Percentiles rank a stretch among this genome's conserved stretches.
These are phyloP conservation scores for Syndactyla subalaris DNA, from an alignment of 2,797 vertebrate genomes.

Conservation along the genomic window DNA sequence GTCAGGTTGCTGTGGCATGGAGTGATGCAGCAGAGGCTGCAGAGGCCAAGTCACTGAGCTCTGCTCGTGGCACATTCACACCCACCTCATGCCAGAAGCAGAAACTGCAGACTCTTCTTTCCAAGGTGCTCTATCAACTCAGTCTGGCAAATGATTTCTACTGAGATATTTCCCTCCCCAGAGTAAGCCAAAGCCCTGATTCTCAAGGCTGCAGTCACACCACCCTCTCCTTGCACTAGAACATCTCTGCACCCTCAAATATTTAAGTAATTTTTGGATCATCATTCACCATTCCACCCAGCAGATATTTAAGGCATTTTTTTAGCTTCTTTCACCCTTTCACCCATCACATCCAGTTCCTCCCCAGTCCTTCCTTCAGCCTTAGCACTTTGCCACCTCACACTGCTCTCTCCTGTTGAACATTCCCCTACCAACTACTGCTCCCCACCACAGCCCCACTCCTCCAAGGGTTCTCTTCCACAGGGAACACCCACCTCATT, in stretches of 20 bases:
- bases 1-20: background rate
- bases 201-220: background rate
- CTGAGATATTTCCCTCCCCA: background rate
- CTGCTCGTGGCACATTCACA: accelerated
- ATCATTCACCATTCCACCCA: background rate
- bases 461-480: background rate
- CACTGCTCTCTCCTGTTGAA: background rate
- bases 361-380: background rate
- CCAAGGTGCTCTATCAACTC: accelerated
- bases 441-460: background rate
- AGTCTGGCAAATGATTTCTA: background rate
- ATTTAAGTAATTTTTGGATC: background rate
- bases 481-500: background rate
- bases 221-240: background rate
- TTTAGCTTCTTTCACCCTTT: background rate
- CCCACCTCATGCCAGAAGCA: background rate
- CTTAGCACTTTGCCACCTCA: background rate
- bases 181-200: background rate
- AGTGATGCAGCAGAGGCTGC: background rate
- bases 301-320: background rate
- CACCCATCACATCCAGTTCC: background rate
- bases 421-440: background rate
- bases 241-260: background rate
- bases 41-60: background rate
- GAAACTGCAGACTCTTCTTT: background rate